Percentiles rank a stretch among this genome's conserved stretches.
Conservation (phyloP, 2,797 vertebrate species). For the Ctenosaura bakeri region DNA sequence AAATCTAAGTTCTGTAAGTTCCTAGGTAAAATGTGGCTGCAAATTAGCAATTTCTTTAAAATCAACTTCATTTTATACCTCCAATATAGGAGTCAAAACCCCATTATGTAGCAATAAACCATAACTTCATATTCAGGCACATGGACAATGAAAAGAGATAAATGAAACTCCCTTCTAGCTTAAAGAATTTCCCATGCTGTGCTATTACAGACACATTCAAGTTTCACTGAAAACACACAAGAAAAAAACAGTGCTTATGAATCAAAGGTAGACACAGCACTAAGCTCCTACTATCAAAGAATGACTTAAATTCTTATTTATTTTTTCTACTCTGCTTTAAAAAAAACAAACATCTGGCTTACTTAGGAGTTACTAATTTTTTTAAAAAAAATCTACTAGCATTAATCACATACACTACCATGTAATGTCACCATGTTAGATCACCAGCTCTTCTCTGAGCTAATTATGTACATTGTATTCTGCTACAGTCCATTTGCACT, state of each 20-base stretch:
- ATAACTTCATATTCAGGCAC: not conserved
- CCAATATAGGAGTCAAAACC: not conserved
- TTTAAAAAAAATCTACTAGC: slow-evolving; percentile 41
- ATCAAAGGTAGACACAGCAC: not conserved
- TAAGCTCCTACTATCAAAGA: not conserved
- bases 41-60: not conserved
- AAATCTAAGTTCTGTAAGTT: not conserved
- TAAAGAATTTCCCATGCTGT: not conserved
- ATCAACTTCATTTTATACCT: not conserved
- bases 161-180: not conserved
- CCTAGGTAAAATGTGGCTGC: not conserved
- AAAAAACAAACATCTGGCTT: slow-evolving; percentile 44
- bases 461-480: slow-evolving; percentile 23
- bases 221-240: not conserved
- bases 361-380: slow-evolving; percentile 38
- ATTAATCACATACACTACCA: not conserved
- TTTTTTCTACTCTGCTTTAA: slow-evolving; percentile 22
- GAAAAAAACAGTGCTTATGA: not conserved
- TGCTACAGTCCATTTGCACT: slow-evolving; percentile 39
- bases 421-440: slow-evolving; percentile 36
- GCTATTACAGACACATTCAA: not conserved
- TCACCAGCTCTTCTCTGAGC: slow-evolving; percentile 1
- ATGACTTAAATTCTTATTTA: slow-evolving; percentile 27
- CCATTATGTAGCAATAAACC: slow-evolving; percentile 6
- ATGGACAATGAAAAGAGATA: not conserved